Evolutionary conservation across 2,888 invertebrate genomes (phyloP).

Genomic region (Lasioglossum villosulum): DNA sequence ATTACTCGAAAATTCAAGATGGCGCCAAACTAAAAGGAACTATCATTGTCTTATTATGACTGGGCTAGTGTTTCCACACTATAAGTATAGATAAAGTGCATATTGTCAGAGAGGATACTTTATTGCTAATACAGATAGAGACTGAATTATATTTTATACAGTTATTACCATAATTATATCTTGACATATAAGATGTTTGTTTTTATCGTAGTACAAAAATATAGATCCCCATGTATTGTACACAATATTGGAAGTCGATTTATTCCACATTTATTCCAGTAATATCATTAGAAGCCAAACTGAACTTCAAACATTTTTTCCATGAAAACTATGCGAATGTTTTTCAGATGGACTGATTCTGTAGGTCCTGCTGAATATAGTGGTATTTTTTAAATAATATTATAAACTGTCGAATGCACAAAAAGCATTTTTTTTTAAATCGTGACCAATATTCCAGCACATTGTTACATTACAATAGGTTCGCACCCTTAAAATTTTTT

Average conservation of each 20-base stretch:
- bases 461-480: not conserved
- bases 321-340: not conserved
- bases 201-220: not conserved
- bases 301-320: not conserved
- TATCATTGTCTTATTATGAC: not conserved
- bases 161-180: not conserved
- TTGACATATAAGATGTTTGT: not conserved
- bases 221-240: not conserved
- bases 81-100: not conserved
- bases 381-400: not conserved
- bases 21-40: constrained; percentile 29
- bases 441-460: not conserved
- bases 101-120: not conserved
- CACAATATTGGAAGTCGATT: not conserved
- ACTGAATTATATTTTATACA: not conserved
- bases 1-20: constrained; percentile 42
- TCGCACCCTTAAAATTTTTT: not conserved
- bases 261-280: too few species aligned
- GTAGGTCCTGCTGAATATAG: not conserved
- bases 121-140: not conserved
- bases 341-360: not conserved
- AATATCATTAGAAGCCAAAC: not conserved
- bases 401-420: not conserved
- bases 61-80: not conserved
- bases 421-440: not conserved